phyloP scores from a whole-genome alignment of 2,797 vertebrate genomes.

The Florisuga fusca region DNA sequence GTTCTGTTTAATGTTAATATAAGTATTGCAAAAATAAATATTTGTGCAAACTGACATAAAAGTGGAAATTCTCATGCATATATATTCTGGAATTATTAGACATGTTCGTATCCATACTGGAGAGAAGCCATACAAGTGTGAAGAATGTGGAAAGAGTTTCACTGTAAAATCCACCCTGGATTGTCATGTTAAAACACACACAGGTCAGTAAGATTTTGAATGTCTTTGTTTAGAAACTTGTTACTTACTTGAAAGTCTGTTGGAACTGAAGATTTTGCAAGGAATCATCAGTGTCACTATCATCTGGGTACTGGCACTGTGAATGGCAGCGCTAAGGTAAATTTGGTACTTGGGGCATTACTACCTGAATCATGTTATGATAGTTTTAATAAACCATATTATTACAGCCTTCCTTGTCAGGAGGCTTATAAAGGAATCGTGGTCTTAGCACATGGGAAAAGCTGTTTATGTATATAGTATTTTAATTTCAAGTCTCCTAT shows the following conservation, averaged over 20 bases:
- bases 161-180: slow-evolving; percentile 98
- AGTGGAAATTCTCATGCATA: background rate
- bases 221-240: background rate
- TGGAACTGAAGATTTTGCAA: background rate
- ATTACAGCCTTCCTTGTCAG: background rate
- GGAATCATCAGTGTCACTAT: background rate
- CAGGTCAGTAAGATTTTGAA: slow-evolving; percentile 81
- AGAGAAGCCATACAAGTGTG: slow-evolving; percentile 96
- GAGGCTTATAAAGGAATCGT: background rate
- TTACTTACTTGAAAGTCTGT: background rate
- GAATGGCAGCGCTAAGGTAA: background rate
- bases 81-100: slow-evolving; percentile 73
- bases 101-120: slow-evolving; percentile 98
- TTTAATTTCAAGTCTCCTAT: background rate
- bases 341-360: background rate
- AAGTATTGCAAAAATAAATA: background rate
- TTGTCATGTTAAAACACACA: slow-evolving; percentile 97
- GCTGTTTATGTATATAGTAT: background rate
- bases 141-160: slow-evolving; percentile 96
- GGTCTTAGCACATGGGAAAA: background rate
- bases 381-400: background rate
- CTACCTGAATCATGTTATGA: background rate
- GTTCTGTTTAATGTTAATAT: background rate
- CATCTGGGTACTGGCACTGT: background rate
- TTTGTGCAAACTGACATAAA: background rate